These are phyloP conservation scores for Phyllotreta striolata DNA, from an alignment of 2,888 invertebrate species.

Conservation along the genomic window DNA sequence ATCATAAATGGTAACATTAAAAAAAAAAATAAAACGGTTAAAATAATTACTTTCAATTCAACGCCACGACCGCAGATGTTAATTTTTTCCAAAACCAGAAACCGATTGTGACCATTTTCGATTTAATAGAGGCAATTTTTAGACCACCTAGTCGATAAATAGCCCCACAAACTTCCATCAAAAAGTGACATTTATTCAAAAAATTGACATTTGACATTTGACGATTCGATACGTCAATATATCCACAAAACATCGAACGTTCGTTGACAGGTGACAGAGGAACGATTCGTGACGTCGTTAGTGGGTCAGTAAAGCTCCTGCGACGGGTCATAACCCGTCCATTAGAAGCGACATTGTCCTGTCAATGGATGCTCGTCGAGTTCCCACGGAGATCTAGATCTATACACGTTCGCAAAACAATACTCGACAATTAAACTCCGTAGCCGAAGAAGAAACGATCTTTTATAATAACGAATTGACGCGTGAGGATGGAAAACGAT, in stretches of 20 bases:
- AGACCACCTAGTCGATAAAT: slow-evolving; percentile 26
- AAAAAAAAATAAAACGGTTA: slow-evolving; percentile 16
- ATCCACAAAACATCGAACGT: too few species aligned
- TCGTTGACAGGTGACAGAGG: too few species aligned
- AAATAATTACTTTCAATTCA: slow-evolving; percentile 13
- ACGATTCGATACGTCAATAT: too few species aligned
- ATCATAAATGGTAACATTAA: not conserved
- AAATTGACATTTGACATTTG: too few species aligned
- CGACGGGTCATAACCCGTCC: slow-evolving; percentile 12
- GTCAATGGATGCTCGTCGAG: slow-evolving; percentile 22
- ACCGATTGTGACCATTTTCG: slow-evolving; percentile 19
- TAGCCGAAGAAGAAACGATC: too few species aligned
- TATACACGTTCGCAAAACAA: slow-evolving; percentile 32
- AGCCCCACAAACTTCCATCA: too few species aligned
- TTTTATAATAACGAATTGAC: too few species aligned
- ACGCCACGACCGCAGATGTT: not conserved
- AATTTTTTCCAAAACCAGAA: slow-evolving; percentile 12
- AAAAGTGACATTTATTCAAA: too few species aligned
- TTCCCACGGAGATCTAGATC: slow-evolving; percentile 36
- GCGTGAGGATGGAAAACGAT: too few species aligned
- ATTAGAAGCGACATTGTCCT: slow-evolving; percentile 34
- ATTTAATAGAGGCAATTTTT: slow-evolving; percentile 16
- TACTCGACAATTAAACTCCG: slow-evolving; percentile 25
- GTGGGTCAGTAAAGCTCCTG: too few species aligned
- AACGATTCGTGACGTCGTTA: not conserved